Evolutionary conservation across 1,140 invertebrate genomes (phyloP).

Genomic region (Solen grandis): DNA sequence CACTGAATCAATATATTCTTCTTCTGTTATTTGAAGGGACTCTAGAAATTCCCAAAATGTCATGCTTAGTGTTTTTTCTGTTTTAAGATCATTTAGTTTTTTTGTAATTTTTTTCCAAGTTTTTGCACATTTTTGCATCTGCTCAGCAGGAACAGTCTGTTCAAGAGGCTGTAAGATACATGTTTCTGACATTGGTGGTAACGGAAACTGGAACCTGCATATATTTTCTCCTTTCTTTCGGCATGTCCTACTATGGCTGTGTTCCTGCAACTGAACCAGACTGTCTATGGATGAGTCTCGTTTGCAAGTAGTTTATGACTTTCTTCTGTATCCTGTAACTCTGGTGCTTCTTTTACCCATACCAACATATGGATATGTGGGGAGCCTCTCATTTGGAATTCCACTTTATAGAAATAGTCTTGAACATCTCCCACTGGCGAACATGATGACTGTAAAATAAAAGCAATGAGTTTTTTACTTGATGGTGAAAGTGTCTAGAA

Average conservation of each 20-base stretch:
- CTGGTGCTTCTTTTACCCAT: slow-evolving; percentile 26
- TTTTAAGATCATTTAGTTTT: not conserved
- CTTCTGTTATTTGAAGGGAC: not conserved
- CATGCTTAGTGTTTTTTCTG: not conserved
- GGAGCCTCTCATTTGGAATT: no score
- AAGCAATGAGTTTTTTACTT: slow-evolving; percentile 28
- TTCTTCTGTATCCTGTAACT: not conserved
- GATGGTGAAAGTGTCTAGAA: slow-evolving; percentile 18
- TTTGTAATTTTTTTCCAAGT: not conserved
- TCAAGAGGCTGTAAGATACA: not conserved
- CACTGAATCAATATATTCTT: slow-evolving; percentile 20
- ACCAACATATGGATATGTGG: slow-evolving; percentile 23
- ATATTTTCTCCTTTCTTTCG: slow-evolving; percentile 2
- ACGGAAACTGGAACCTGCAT: slow-evolving; percentile 29
- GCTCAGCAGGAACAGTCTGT: not conserved
- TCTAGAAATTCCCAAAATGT: slow-evolving; percentile 10
- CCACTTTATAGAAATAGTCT: no score
- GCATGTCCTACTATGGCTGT: slow-evolving; percentile 4
- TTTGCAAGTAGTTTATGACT: not conserved
- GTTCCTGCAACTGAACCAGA: not conserved
- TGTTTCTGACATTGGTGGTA: slow-evolving; percentile 8
- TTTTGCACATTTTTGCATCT: not conserved
- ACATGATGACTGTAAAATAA: not conserved
- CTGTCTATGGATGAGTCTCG: not conserved
- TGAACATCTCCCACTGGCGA: not conserved